Percentiles rank a stretch among this genome's conserved stretches.
These are phyloP conservation scores for Cyphomyrmex costatus DNA, from an alignment of 1,140 invertebrate genomes.

Conservation along the genomic window DNA sequence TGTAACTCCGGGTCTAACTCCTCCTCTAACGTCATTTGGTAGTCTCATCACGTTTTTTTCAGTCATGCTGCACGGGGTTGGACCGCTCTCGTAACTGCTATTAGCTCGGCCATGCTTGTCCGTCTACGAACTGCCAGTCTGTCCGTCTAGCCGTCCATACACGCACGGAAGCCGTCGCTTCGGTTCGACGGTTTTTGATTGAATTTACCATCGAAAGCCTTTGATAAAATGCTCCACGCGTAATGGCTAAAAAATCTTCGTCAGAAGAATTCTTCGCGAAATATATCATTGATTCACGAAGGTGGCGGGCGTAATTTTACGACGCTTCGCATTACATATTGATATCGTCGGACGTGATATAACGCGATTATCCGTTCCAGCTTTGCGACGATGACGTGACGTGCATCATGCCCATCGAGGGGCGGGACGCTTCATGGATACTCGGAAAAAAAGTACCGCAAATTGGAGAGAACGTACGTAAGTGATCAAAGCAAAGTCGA, in stretches of 20 bases:
- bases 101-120: conserved; percentile 57
- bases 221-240: conserved; percentile 59
- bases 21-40: conserved; percentile 56
- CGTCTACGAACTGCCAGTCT: conserved; percentile 55
- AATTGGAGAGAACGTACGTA: conserved; percentile 21
- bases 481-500: background rate
- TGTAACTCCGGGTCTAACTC: conserved; percentile 30
- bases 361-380: conserved; percentile 29
- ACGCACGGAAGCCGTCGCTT: conserved; percentile 47
- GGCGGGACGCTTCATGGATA: background rate
- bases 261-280: conserved; percentile 30
- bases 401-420: background rate
- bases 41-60: conserved; percentile 66
- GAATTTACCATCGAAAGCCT: conserved; percentile 60
- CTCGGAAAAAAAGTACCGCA: background rate
- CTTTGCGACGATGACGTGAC: conserved; percentile 26
- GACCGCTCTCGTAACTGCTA: conserved; percentile 48
- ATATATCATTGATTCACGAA: conserved; percentile 44
- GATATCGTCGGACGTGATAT: conserved; percentile 4
- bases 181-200: conserved; percentile 62
- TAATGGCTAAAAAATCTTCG: conserved; percentile 56
- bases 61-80: conserved; percentile 9
- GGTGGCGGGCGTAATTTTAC: conserved; percentile 41
- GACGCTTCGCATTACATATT: conserved; percentile 16
- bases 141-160: conserved; percentile 14